Evolutionary conservation across 2,113 vertebrate genomes (phyloP).

Genomic region (Odobenus rosmarus): DNA sequence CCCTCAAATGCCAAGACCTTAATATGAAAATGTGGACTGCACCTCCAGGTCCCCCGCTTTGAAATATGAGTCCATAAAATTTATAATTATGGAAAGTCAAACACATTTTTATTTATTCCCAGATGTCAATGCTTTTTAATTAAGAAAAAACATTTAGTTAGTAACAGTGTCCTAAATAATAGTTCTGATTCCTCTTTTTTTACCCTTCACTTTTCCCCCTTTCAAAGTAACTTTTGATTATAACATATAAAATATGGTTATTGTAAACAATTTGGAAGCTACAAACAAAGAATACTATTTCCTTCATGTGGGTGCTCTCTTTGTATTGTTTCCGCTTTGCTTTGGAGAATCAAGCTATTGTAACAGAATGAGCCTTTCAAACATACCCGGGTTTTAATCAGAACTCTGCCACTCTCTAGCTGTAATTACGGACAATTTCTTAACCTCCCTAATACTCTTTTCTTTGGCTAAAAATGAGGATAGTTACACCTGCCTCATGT

Average conservation of each 20-base stretch:
- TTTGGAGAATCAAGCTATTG: background rate
- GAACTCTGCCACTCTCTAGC: background rate
- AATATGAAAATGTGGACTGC: background rate
- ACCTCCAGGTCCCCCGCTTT: background rate
- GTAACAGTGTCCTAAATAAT: background rate
- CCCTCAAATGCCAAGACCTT: background rate
- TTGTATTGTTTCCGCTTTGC: background rate
- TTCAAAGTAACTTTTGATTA: constrained; percentile 4
- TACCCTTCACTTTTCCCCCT: background rate
- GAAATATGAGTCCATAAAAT: constrained; percentile 15
- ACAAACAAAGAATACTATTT: background rate
- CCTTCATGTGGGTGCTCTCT: background rate
- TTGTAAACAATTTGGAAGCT: background rate
- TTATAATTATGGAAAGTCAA: background rate
- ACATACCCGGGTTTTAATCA: background rate
- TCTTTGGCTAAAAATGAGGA: constrained; percentile 35
- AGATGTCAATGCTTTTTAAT: background rate
- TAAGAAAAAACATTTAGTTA: background rate
- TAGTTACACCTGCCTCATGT: background rate
- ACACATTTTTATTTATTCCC: constrained; percentile 12
- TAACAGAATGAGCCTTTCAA: background rate
- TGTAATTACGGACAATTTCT: background rate
- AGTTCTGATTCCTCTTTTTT: background rate
- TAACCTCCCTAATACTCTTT: background rate
- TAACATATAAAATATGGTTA: background rate